Percentiles rank a stretch among this genome's conserved stretches.
Evolutionary conservation across 2,797 vertebrate genomes (phyloP).

Genomic region (Sebastes minor): DNA sequence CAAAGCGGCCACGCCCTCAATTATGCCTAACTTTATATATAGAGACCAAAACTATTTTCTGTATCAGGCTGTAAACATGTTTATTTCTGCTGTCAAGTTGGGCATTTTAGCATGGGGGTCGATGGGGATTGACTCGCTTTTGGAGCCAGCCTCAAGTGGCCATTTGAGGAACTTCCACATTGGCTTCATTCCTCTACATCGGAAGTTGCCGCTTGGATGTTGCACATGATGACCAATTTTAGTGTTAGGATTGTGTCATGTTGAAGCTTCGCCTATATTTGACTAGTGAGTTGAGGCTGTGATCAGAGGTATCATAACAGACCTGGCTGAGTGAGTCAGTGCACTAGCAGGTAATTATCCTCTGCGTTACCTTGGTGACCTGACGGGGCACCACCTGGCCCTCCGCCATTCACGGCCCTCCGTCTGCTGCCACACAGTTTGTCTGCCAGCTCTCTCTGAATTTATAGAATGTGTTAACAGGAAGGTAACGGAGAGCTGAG

Average conservation of each 20-base stretch:
- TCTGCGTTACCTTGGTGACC: slow-evolving; percentile 63
- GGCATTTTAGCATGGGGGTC: too few species aligned
- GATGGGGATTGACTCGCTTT: too few species aligned
- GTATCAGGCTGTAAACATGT: too few species aligned
- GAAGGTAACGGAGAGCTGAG: slow-evolving; percentile 41
- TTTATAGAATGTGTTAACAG: slow-evolving; percentile 52
- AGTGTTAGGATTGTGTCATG: background rate
- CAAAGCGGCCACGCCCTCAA: too few species aligned
- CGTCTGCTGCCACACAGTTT: slow-evolving; percentile 21
- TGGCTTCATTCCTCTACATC: too few species aligned
- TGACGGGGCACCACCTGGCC: slow-evolving; percentile 61
- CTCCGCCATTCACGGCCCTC: slow-evolving; percentile 32
- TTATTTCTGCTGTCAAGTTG: too few species aligned
- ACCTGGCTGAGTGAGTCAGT: slow-evolving; percentile 47
- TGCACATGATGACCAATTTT: background rate
- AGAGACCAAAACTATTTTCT: too few species aligned
- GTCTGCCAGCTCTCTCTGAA: slow-evolving; percentile 27
- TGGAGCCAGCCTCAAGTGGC: too few species aligned
- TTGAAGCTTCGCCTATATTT: slow-evolving; percentile 4
- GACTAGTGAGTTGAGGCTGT: slow-evolving; percentile 1
- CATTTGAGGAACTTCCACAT: too few species aligned
- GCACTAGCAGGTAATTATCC: slow-evolving; percentile 59
- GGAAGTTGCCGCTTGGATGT: background rate
- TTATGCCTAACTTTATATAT: too few species aligned
- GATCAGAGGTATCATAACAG: slow-evolving; percentile 18